A percentile compares a stretch with the other conserved stretches of the same genome.
Evolutionary conservation across 2,888 invertebrate genomes (phyloP).

Genomic region (Monoplex corrugatus): DNA sequence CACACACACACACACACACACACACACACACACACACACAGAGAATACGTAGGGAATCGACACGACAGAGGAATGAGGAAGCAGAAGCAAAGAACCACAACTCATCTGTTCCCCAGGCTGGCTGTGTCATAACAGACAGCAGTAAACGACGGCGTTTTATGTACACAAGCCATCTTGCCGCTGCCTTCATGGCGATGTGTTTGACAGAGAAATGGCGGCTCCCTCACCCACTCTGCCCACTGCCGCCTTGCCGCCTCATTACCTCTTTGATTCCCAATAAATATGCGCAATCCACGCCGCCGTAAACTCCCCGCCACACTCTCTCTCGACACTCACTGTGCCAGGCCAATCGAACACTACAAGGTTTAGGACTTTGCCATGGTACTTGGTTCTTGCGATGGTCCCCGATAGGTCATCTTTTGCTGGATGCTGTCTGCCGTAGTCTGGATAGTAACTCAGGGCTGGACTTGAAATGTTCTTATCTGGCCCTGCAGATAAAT

Average conservation of each 20-base stretch:
- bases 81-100: background rate
- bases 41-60: background rate
- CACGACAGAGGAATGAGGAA: background rate
- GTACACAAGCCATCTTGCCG: conserved; percentile 45
- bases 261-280: conserved; percentile 53
- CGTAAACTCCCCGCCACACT: conserved; percentile 27
- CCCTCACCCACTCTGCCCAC: conserved; percentile 19
- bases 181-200: conserved; percentile 44
- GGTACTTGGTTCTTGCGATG: too few relatives aligned
- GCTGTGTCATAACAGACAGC: conserved; percentile 35
- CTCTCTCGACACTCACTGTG: background rate
- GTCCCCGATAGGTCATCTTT: too few relatives aligned
- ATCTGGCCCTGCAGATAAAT: too few relatives aligned
- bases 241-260: conserved; percentile 44
- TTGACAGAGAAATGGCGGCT: conserved; percentile 45
- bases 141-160: conserved; percentile 44
- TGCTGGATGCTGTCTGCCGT: too few relatives aligned
- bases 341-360: conserved; percentile 19
- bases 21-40: background rate
- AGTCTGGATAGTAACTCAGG: too few relatives aligned
- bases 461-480: too few relatives aligned
- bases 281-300: conserved; percentile 44
- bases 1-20: background rate
- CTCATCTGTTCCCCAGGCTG: background rate
- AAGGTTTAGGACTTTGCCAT: too few relatives aligned